Evolutionary conservation across 2,797 vertebrate genomes (phyloP), one percentile per base, ranked within the genome.

Genomic region (Perdix hodgsoniae): DNA sequence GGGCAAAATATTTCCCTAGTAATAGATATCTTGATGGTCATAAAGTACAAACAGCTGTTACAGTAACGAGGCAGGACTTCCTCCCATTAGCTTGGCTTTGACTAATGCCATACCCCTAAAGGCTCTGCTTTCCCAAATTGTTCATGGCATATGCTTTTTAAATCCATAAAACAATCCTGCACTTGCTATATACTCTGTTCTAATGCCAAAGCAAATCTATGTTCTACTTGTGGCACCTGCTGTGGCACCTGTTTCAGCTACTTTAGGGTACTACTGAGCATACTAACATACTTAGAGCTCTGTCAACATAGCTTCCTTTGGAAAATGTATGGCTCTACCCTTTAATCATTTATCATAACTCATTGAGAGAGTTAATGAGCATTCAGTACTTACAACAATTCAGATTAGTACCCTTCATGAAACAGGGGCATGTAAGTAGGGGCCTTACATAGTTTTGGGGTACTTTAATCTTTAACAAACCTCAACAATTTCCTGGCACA

Each of bases 161-260:
- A 86, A 86, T 76, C 86, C 44, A 11, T 90, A 80, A 59, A 37
- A 83, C 45, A 63, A 11, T 59, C 76, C 61, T 72, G n/a, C 10
- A 3, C 67, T 79, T 18, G 3, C 45, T 84, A 57, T 90, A 56
- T 91, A 85, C 57, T 33, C 40, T 74, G 5, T 0, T 91, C 80
- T 85, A 86, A 94, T 75, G 91, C 94, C 88, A 95, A 35, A 79
- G 93, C 37, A 74, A 72, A 88, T 93, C 88, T 88, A 74, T 94
- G 72, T 82, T 88, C 69, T 91, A 1, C 88, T 79, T 75, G 75
- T 77, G 71, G 81, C 93, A 95, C 83, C 96, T 95, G 91, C 90
- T 94, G 81, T 73, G 72, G 72, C 65, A 90, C 91, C 91, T 95
- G 61, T 72, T 95, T 96, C 56, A 94, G 86, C 88, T 96, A 39